Conservation (phyloP, 2,888 invertebrate genomes). For the Rhagonycha fulva region DNA sequence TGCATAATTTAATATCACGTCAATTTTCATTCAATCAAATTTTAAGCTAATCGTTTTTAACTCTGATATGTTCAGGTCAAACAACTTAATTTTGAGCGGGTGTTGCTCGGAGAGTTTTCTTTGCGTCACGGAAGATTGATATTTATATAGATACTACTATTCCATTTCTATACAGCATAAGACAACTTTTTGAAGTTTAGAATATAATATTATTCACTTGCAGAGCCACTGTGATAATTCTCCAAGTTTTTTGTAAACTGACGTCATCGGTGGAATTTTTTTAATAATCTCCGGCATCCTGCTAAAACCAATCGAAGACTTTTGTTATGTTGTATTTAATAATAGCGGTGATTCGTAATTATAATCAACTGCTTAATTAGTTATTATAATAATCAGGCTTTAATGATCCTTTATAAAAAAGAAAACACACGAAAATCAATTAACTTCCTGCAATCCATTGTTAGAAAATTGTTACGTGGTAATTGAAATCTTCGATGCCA, state of each 20-base stretch:
- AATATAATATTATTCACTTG: too few species aligned
- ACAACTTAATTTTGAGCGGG: background rate
- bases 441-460: background rate
- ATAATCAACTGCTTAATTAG: background rate
- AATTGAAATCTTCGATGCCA: slow-evolving; percentile 2
- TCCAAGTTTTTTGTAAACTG: too few species aligned
- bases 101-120: background rate
- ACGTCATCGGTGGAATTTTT: background rate
- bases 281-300: background rate
- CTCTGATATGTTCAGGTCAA: background rate
- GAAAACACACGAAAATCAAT: background rate
- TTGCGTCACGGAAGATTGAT: too few species aligned
- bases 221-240: too few species aligned
- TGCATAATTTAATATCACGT: too few species aligned
- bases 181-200: too few species aligned
- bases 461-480: background rate
- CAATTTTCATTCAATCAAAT: too few species aligned
- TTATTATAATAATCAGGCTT: background rate
- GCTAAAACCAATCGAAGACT: background rate
- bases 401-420: background rate
- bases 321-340: background rate
- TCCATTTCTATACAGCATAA: too few species aligned
- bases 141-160: too few species aligned
- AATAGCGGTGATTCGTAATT: background rate
- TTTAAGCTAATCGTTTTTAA: too few species aligned